Evolutionary conservation across 1,140 invertebrate genomes (phyloP), one percentile per base, ranked within the genome.

Genomic region (Cryptotermes secundus): DNA sequence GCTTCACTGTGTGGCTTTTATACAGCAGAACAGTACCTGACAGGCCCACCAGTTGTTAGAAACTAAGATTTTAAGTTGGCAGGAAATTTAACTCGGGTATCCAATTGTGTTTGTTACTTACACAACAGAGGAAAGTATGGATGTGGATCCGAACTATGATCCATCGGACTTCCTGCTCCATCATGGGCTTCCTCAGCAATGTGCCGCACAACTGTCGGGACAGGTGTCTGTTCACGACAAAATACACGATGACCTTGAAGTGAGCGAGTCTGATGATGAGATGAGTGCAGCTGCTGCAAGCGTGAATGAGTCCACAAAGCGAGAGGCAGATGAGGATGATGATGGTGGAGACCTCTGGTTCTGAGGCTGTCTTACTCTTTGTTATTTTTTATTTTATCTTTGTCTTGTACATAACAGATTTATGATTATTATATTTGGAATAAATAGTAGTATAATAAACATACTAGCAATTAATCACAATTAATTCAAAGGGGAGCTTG

Each of bases 71-170:
- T 49, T 19, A 12, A 1, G 3, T 3, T 49, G 19, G 16, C 22
- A 49, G 22, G 45, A 19, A 49, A 49, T 3, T 3, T 49, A 22
- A 49, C 22, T 22, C 22, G 45, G n/a, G n/a, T n/a, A 49, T 49
- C 19, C 16, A 19, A 22, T 19, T 49, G 45, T 49, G 3, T 49
- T 49, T 49, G 45, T 72, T 72, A 72, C 59, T n/a, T 72, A 31
- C 59, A n/a, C 34, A 6, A 22, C 86, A 93, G 95, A 96, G 86
- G 95, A 96, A 87, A 94, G 93, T 84, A 93, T 95, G 90, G 94
- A 95, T 86, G 94, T 96, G 16, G 95, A 96, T 91, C 94, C 95
- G 16, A 95, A 95, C 87, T 97, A 97, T 89, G 96, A 97, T 90
- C 96, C 96, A 22, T 96, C 96, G 2, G 96, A 96, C 88, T 96